A percentile compares a stretch with the other conserved stretches of the same genome.
These are phyloP conservation scores for Molorchus minor DNA, from an alignment of 2,888 invertebrate species.

Conservation along the genomic window DNA sequence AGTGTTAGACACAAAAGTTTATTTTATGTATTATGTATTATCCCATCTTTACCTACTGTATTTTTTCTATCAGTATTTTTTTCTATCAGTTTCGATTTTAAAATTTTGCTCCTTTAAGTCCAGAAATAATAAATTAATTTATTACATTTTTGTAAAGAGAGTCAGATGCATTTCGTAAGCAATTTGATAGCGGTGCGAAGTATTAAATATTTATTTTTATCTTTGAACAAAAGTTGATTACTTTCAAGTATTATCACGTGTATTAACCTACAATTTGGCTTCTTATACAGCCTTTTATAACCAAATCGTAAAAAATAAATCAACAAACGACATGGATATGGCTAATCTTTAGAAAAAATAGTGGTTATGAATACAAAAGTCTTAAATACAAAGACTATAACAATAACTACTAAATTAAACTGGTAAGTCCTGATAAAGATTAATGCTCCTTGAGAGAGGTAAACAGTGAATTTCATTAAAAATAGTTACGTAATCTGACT, in stretches of 20 bases:
- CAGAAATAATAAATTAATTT: too few species aligned
- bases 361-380: conserved; percentile 29
- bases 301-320: conserved; percentile 1
- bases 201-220: background rate
- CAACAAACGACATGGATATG: conserved; percentile 17
- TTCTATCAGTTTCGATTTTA: too few species aligned
- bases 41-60: too few species aligned
- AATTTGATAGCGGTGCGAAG: background rate
- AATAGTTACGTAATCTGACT: conserved; percentile 41
- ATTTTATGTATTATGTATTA: too few species aligned
- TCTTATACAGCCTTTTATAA: background rate
- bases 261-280: background rate
- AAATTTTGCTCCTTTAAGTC: too few species aligned
- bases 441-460: conserved; percentile 33
- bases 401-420: conserved; percentile 41
- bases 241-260: background rate
- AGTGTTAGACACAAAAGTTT: too few species aligned
- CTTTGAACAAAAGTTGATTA: background rate
- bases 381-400: conserved; percentile 40
- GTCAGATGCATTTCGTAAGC: background rate
- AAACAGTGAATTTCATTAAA: conserved; percentile 44
- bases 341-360: conserved; percentile 35
- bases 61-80: too few species aligned
- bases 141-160: too few species aligned
- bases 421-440: conserved; percentile 41